Base-by-base conservation (phyloP, 2,113 vertebrate genomes). In the Typhlomys cinereus region DNA sequence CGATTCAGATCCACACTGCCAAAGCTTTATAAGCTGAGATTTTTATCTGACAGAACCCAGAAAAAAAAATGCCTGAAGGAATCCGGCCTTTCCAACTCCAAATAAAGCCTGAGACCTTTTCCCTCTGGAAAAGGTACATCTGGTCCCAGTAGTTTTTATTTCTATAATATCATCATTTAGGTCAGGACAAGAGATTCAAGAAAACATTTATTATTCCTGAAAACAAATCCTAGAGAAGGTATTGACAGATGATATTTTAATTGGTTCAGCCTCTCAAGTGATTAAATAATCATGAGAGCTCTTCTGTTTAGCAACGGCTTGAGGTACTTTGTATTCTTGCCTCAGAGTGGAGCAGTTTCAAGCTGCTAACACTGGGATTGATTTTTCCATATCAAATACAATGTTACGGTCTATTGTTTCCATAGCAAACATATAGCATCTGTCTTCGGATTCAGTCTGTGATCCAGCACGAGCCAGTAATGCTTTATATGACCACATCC, bases 301-400 rank as follows among this genome's bases (percentile, higher is more conserved):
- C 64, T 96, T 96, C 88, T 97, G 83, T 97, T 97, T 97, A 98
- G 97, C 96, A 97, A 94, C 29, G 78, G 69, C 86, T 97, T 94
- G 39, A 97, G 96, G 92, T 97, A 95, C 82, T 97, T 97, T 94
- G 95, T 97, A 96, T 97, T 97, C 93, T 92, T 96, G 94, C 64
- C 94, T 97, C 94, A 93, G 89, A 96, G 73, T 78, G 31, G 71
- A 95, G 91, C 93, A 92, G 91, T 97, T 97, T 97, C 90, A 91
- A 96, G 86, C 94, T 95, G 95, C 93, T 96, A 97, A 95, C 21
- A 50, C 36, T 50, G 84, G 96, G 96, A 98, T 98, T 97, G 98
- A 98, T 98, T 98, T 98, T 98, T 97, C 96, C 84, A 64, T 97
- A 97, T 97, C 96, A 97, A 96, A 95, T 96, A 97, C 44, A 62